These are phyloP conservation scores for Tyria jacobaeae DNA, from an alignment of 2,888 invertebrate species.

Conservation along the genomic window DNA sequence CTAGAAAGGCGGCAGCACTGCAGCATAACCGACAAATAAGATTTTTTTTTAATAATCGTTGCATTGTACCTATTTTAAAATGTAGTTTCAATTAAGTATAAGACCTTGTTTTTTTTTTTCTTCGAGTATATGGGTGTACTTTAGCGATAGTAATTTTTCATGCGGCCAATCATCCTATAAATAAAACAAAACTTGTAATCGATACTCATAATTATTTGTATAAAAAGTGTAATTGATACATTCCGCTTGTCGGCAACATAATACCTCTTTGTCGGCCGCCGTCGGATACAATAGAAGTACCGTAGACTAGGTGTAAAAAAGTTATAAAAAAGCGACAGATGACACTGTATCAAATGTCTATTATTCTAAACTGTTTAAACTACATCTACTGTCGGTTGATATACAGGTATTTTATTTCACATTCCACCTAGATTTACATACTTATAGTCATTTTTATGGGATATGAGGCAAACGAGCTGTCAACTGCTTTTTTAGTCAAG, in stretches of 20 bases:
- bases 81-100: too few species aligned
- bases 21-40: too few species aligned
- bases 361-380: slow-evolving; percentile 33
- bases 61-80: too few species aligned
- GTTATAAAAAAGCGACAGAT: slow-evolving; percentile 25
- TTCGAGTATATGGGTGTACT: too few species aligned
- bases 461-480: too few species aligned
- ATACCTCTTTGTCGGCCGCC: slow-evolving; percentile 45
- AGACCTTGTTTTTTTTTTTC: too few species aligned
- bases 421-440: background rate
- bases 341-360: slow-evolving; percentile 35
- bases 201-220: slow-evolving; percentile 36
- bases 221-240: slow-evolving; percentile 46
- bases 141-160: background rate
- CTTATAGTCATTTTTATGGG: too few species aligned
- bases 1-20: too few species aligned
- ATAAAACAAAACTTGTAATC: slow-evolving; percentile 29
- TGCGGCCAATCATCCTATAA: slow-evolving; percentile 8
- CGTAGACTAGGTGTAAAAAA: slow-evolving; percentile 17
- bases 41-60: too few species aligned
- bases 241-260: slow-evolving; percentile 28
- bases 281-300: slow-evolving; percentile 35
- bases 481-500: too few species aligned
- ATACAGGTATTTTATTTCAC: background rate
- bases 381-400: slow-evolving; percentile 8